Evolutionary conservation across 2,113 vertebrate species (phyloP), one percentile per base, ranked within the genome.

Genomic region (Halcyon senegalensis): DNA sequence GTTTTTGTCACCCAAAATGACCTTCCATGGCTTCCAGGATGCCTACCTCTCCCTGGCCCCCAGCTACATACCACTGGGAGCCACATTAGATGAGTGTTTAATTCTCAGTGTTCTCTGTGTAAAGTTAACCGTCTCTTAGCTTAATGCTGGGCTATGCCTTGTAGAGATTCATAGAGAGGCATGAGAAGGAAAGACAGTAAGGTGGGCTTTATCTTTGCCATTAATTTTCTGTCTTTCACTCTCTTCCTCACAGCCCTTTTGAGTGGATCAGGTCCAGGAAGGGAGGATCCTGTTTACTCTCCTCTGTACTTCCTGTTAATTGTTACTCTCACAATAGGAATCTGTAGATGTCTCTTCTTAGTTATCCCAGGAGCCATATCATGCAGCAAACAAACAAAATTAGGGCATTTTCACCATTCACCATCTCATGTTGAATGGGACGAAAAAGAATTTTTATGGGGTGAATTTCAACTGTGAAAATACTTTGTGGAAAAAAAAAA

Each of bases 31-130:
- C 83, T 97, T 96, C 92, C 96, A 96, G 95, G 92, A 95, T 95
- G 95, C 84, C 96, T 97, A 96, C 94, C 90, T 96, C 96, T 96
- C 90, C 88, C 93, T 94, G 93, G 93, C 89, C 94, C 90, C 93
- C 77, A 75, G 86, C 87, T 96, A 84, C 74, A 75, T 69, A 95
- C 92, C 88, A 91, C 89, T 96, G 92, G 70, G 91, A 96, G 66
- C 51, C 64, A 78, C 81, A 94, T 84, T 67, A 87, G 79, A 86
- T 87, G 87, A 87, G 33, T 27, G 35, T 79, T 94, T 91, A 94
- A 79, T 87, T 46, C 81, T 88, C 85, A 70, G 41, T 28, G 2
- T 68, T 94, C 84, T 83, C 85, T 93, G 62, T 44, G 7, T 59
- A 63, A 96, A 80, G 37, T 95, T 97, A 95, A 96, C 94, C 30